Conservation (phyloP, 2,797 vertebrate genomes). For the Urosaurus nigricauda region DNA sequence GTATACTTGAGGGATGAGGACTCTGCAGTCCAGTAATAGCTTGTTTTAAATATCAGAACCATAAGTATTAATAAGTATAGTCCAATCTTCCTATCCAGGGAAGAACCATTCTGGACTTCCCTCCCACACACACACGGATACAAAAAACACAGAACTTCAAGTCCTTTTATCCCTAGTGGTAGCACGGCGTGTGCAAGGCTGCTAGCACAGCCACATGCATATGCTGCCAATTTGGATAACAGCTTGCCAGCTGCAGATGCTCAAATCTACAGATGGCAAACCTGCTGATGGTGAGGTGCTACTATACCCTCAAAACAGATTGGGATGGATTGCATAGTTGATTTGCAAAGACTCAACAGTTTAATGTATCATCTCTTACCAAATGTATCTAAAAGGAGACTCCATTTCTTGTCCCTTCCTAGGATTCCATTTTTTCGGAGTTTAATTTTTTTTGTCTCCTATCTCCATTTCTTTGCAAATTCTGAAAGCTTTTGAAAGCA, state of each 20-base stretch:
- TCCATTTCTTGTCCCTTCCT: background rate
- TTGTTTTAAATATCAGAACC: background rate
- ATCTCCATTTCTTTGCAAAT: background rate
- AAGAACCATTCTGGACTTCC: too few relatives aligned
- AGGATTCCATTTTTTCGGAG: background rate
- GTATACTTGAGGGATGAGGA: background rate
- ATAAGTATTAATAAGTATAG: background rate
- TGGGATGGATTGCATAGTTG: background rate
- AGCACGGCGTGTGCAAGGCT: too few relatives aligned
- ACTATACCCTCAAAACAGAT: background rate
- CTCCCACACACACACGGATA: too few relatives aligned
- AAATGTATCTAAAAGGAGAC: background rate
- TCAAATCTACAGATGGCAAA: too few relatives aligned
- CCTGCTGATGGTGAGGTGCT: too few relatives aligned
- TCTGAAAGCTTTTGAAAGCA: conserved; percentile 8
- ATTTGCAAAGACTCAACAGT: background rate
- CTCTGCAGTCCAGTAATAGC: background rate
- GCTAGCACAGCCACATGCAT: too few relatives aligned
- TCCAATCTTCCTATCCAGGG: too few relatives aligned
- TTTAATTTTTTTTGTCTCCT: background rate
- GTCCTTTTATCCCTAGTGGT: too few relatives aligned
- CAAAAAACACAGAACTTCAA: too few relatives aligned
- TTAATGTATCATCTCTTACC: background rate
- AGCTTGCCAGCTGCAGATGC: too few relatives aligned
- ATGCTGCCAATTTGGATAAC: too few relatives aligned